Percentiles rank a stretch among this genome's conserved stretches.
Evolutionary conservation across 2,797 vertebrate species (phyloP).

Genomic region (Pyrocephalus nanus): DNA sequence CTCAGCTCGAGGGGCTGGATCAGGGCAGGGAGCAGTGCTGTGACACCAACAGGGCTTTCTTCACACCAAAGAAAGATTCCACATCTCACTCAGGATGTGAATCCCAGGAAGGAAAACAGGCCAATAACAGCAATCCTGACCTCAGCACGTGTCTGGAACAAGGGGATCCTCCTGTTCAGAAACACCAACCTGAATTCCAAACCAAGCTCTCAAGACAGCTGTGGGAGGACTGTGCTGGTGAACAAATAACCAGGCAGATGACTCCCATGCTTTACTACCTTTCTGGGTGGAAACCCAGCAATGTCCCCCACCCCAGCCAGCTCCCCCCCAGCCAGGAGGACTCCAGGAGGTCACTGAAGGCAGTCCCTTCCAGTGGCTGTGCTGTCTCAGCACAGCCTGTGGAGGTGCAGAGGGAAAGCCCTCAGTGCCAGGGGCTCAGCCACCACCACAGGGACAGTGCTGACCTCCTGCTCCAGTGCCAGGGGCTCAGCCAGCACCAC

Average conservation of each 20-base stretch:
- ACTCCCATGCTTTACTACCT: slow-evolving; percentile 90
- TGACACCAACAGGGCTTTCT: slow-evolving; percentile 68
- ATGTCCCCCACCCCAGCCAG: background rate
- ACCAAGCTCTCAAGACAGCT: slow-evolving; percentile 61
- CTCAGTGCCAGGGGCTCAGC: background rate
- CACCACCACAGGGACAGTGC: background rate
- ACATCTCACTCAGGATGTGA: background rate
- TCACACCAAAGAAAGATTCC: slow-evolving; percentile 71
- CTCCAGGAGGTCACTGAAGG: background rate
- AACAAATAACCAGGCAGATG: slow-evolving; percentile 85
- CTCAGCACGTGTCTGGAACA: background rate
- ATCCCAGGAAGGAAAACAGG: slow-evolving; percentile 5
- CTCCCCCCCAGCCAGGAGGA: background rate
- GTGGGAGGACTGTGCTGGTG: slow-evolving; percentile 69
- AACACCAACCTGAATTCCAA: slow-evolving; percentile 11
- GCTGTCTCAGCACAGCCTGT: background rate
- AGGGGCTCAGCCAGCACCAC: background rate
- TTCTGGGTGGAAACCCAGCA: slow-evolving; percentile 76
- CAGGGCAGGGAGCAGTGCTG: slow-evolving; percentile 40
- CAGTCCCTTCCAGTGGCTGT: background rate
- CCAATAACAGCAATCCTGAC: background rate
- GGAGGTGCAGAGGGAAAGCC: background rate
- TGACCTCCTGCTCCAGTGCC: background rate
- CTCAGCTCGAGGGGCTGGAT: slow-evolving; percentile 16
- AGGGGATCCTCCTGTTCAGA: background rate